Evolutionary conservation across 2,797 vertebrate genomes (phyloP), one percentile per base, ranked within the genome.

Genomic region (Austrolebias charrua): DNA sequence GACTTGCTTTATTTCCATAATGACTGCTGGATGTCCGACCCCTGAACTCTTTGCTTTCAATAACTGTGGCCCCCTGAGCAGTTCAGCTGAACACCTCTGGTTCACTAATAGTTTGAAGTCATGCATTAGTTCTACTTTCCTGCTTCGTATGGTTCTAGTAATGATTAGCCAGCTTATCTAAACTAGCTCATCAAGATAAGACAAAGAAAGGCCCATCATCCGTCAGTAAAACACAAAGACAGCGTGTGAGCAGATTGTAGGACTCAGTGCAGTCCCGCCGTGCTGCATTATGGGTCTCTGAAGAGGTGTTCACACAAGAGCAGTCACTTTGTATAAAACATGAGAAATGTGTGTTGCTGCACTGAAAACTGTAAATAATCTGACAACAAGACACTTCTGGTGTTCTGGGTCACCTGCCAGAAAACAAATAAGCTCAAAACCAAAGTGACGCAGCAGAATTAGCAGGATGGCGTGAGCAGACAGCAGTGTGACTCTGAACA

Each of bases 161-260:
- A 84, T 80, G 60, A 88, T 86, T 79, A 83, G 54, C 76, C 15
- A 2, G 60, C 66, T 73, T 69, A 65, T 81, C 72, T 78, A 52
- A 80, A 54, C 60, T 76, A 61, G 48, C 56, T 60, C 15, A 43
- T 52, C 40, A 55, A 55, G 59, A 80, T 73, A 81, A 74, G 55
- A 69, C 40, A 59, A 44, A 13, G 4, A 20, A 52, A 54, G 58
- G 35, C 43, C 19, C 28, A 4, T 6, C 40, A 57, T 53, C 18
- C 60, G 38, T 16, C 55, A 15, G 42, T 15, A 49, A 56, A 66
- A 70, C 59, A 55, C 19, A 15, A n/a, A 44, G 50, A 24, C 29
- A 18, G 19, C 14, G 33, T 31, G 40, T 44, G 14, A 33, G 20
- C 24, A 31, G n/a, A 60, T 29, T 20, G 70, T 31, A 6, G 46